Percentiles rank a stretch among this genome's conserved stretches.
These are phyloP conservation scores for Brachyopa scutellaris DNA, from an alignment of 2,888 invertebrate genomes.

Conservation along the genomic window DNA sequence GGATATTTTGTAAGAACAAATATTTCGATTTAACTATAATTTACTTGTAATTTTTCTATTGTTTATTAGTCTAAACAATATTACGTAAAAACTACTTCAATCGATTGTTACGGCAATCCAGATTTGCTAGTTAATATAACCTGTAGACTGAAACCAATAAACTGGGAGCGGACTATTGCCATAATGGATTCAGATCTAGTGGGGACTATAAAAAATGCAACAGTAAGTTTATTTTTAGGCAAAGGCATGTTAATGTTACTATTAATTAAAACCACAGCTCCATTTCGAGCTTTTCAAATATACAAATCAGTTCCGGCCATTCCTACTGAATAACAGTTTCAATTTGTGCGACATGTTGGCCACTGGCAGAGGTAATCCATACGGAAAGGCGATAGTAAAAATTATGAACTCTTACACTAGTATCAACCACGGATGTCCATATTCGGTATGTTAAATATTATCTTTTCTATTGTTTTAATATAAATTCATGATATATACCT, in stretches of 20 bases:
- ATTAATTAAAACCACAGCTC: slow-evolving; percentile 1
- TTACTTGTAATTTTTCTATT: neutral
- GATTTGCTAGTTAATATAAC: slow-evolving; percentile 5
- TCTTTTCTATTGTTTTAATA: no score
- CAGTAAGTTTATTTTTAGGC: neutral
- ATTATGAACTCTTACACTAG: neutral
- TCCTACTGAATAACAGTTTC: neutral
- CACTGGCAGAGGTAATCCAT: neutral
- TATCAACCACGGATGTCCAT: slow-evolving; percentile 20
- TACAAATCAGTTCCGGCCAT: slow-evolving; percentile 16
- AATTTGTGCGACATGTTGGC: slow-evolving; percentile 13
- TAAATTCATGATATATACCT: neutral
- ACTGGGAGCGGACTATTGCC: slow-evolving; percentile 14
- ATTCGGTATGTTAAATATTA: neutral
- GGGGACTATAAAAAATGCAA: neutral
- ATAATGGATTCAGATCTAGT: slow-evolving; percentile 19
- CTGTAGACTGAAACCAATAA: slow-evolving; percentile 7
- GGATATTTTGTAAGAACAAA: neutral
- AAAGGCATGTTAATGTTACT: neutral
- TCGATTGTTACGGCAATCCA: slow-evolving; percentile 3
- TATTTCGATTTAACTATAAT: neutral
- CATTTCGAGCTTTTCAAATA: slow-evolving; percentile 5
- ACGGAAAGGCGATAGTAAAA: neutral
- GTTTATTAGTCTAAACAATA: neutral
- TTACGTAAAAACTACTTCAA: slow-evolving; percentile 3